Evolutionary conservation across 64 coral and sea anemone species (phyloP), one percentile per base, ranked within the genome.

Genomic region (Montipora capricornis): DNA sequence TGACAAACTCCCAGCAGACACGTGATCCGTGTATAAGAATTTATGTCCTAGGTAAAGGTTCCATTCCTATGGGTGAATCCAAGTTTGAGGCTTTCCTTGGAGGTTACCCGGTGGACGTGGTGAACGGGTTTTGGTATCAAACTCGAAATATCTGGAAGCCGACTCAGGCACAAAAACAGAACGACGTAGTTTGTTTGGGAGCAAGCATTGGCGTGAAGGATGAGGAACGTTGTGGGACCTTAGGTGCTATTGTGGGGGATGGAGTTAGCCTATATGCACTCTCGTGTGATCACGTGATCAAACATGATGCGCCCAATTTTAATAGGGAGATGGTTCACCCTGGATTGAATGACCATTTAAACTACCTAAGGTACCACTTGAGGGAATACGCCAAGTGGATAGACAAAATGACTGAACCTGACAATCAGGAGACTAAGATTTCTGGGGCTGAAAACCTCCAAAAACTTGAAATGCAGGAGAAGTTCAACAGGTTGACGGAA

Each of bases 41-140:
- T 12, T 89, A 61, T 78, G 87, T 89, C 1, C 55, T 89, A 10
- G 87, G 73, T 5, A 89, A 89, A 89, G 87, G 87, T 47, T 26
- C 1, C 19, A 78, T 89, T 37, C 87, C 87, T 22, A 10, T 89
- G 7, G 52, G 75, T 44, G 87, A 89, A 52, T 52, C 71, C 17
- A 49, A 55, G 70, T 29, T 79, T 78, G 26, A 74, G 10, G 3
- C 5, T 1, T n/a, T 4, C 11, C 8, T 89, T 44, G 87, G 20
- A 24, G 6, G 13, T 14, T 89, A 76, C 69, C 47, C 47, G 9
- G 57, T 89, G 44, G 74, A 89, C 76, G 87, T 89, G 4, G 58
- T 77, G 57, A 53, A 89, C 22, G 87, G 87, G 48, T 89, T 76
- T 67, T 89, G 57, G 55, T 1, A 17, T 11, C 14, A 19, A 68